A percentile compares a stretch with the other conserved stretches of the same genome.
Evolutionary conservation across 2,888 invertebrate genomes (phyloP).

Genomic region (Cyaniris semiargus): DNA sequence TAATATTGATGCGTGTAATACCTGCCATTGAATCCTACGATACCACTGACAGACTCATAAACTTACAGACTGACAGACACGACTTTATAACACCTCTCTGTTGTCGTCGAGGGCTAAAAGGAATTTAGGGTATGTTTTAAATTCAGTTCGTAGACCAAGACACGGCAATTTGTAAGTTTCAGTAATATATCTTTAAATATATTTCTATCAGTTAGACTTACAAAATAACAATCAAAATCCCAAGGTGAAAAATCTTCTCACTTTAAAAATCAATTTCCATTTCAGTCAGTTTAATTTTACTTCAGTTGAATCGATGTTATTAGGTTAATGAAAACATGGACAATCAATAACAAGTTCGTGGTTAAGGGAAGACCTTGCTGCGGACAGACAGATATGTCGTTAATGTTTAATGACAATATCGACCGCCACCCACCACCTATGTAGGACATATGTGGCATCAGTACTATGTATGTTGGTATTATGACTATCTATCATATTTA

Average conservation of each 20-base stretch:
- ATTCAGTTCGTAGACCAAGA: no score
- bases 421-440: conserved; percentile 47
- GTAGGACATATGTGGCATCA: conserved; percentile 34
- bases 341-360: conserved; percentile 23
- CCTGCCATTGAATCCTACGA: no score
- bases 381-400: conserved; percentile 63
- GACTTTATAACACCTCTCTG: no score
- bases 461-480: background rate
- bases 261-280: background rate
- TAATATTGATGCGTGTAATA: no score
- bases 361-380: conserved; percentile 37
- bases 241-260: background rate
- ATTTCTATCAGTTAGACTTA: no score
- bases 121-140: no score
- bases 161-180: no score
- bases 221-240: no score
- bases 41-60: no score
- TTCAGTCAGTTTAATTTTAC: background rate
- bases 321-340: conserved; percentile 12
- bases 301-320: background rate
- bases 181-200: no score
- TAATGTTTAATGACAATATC: conserved; percentile 67
- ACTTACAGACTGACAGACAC: no score
- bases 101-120: no score
- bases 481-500: background rate